A percentile compares a stretch with the other conserved stretches of the same genome.
Conservation (phyloP, 2,113 vertebrate species). For the Aptenodytes forsteri region DNA sequence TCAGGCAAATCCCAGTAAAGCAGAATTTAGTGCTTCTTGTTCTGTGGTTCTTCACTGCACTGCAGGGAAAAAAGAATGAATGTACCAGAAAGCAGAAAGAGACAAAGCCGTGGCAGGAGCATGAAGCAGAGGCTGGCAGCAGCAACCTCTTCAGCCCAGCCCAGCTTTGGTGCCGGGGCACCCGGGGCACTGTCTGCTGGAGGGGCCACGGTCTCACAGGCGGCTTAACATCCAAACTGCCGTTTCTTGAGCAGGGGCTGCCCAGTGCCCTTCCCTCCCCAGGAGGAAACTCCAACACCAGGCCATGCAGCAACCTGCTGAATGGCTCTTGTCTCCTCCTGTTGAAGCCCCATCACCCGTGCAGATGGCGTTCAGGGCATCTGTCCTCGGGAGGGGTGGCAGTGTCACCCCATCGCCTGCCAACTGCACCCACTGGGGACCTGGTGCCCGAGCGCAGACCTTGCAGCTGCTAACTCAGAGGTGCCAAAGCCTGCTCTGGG, state of each 20-base stretch:
- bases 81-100: not conserved
- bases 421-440: not conserved
- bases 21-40: not conserved
- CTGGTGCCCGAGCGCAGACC: accelerated
- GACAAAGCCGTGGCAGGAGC: not conserved
- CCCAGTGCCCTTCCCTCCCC: not conserved
- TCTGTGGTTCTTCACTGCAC: not conserved
- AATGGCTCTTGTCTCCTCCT: not conserved
- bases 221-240: accelerated
- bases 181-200: not conserved
- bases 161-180: accelerated
- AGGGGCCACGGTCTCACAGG: not conserved
- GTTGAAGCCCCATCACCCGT: not conserved
- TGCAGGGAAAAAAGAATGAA: not conserved
- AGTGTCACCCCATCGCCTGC: not conserved
- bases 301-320: not conserved
- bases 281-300: not conserved
- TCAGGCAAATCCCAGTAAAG: accelerated
- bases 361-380: accelerated
- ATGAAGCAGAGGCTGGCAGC: not conserved
- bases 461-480: not conserved
- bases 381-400: not conserved
- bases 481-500: not conserved
- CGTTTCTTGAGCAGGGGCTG: not conserved
- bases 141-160: not conserved